Evolutionary conservation across 2,797 vertebrate species (phyloP), one percentile per base, ranked within the genome.

Genomic region (Poliocrania exsul): DNA sequence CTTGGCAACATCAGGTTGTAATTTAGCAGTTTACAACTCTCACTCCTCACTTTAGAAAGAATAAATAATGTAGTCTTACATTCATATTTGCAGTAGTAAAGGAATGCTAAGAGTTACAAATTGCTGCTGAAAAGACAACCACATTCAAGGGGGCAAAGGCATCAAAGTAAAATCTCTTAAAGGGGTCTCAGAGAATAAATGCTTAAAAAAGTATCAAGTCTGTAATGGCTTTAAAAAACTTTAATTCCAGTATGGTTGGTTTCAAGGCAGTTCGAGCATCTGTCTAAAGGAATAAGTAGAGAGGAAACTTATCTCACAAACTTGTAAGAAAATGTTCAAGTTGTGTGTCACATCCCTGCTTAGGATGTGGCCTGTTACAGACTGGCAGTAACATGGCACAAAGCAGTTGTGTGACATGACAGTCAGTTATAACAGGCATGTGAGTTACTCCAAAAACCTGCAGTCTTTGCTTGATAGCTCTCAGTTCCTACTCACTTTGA

Each of bases 1-100:
- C 74, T 86, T 88, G 60, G 73, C 73, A 94, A 84, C 83, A 86
- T 53, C 74, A 70, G 40, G 49, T 61, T 94, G 81, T 94, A 92
- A 95, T 92, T 92, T 94, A 91, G 64, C 13, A 9, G 69, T 89
- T 93, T 87, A 94, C 75, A 85, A 71, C 60, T 65, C 84, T 94
- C 87, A 9, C 71, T 92, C 33, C 1, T 92, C 71, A 61, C 60
- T 95, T 88, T 46, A 85, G 74, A 88, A 95, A 82, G 56, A 91
- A 92, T 87, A 91, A 93, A 93, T 91, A 94, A 93, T 18, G n/a
- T 77, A 73, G 64, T 49, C 67, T 93, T 82, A 62, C 49, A 70
- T 73, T 89, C 91, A 81, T 91, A 89, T 86, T 75, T 89, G 60
- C 42, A 65, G 67, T 61, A 87, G 71, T 83, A 82, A 80, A 67